Base-by-base conservation (phyloP, 2,888 invertebrate genomes). In the Argyresthia goedartella region DNA sequence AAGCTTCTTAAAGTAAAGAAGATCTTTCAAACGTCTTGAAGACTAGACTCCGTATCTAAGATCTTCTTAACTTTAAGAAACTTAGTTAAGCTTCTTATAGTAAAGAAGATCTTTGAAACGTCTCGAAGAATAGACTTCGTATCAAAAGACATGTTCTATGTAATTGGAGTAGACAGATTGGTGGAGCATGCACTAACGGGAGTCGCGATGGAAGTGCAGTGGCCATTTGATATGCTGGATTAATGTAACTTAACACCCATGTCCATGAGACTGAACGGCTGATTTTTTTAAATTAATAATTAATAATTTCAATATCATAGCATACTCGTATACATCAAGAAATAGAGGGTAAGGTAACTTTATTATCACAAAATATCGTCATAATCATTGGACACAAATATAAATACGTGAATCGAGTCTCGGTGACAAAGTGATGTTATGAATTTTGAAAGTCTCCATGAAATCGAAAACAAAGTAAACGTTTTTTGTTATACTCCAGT, bases 141-240 rank as follows among this genome's bases (percentile, higher is more conserved):
- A 7, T 46, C 33, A 10, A 4, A 46, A 46, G 46, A 46, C 25
- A 33, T 46, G 47, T 41, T 41, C 16, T 60, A 59, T 55, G 78
- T 78, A 81, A 78, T 65, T 62, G 64, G 73, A 78, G 71, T 71
- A 72, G 64, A 61, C 69, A 74, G 71, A 72, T 71, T 73, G 71
- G 67, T 77, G 74, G 63, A 76, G 69, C 81, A 73, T 76, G 71
- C 64, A 67, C 64, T 78, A 81, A 80, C 84, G 79, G 81, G 70
- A 77, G 76, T 77, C 71, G 71, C 74, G 77, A 72, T 72, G 66
- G 67, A 69, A 70, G 68, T 77, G 74, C 76, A 77, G 60, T 69
- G 61, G 81, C 67, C 66, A 85, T 70, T 67, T 65, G 76, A 82
- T 80, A 79, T 64, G 63, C 60, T 68, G 71, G 75, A 78, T 53